Percentiles rank a stretch among this genome's conserved stretches.
phyloP scores from a whole-genome alignment of 1,140 invertebrate species.

The Caenorhabditis brenneri region DNA sequence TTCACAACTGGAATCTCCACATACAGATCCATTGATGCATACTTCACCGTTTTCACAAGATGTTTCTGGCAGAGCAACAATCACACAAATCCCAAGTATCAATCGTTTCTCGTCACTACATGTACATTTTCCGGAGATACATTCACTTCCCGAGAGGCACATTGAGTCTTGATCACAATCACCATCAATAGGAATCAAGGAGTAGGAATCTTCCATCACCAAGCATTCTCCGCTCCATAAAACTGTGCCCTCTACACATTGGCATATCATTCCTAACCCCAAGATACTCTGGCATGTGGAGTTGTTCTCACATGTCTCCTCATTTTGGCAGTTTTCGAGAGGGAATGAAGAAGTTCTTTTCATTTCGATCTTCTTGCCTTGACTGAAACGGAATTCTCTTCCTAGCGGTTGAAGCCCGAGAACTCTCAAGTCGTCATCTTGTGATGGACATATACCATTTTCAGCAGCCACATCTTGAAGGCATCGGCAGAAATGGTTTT shows the following conservation, averaged over 20 bases:
- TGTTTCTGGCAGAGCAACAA: constrained; percentile 50
- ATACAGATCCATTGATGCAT: constrained; percentile 49
- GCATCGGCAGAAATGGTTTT: constrained; percentile 62
- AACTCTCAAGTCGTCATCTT: constrained; percentile 13
- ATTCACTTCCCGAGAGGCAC: constrained; percentile 60
- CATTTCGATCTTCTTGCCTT: constrained; percentile 50
- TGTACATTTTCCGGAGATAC: constrained; percentile 49
- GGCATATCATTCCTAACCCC: constrained; percentile 56
- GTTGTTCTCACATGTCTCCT: constrained; percentile 53
- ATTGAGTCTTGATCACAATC: constrained; percentile 57
- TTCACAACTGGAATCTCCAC: constrained; percentile 47
- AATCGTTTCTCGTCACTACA: constrained; percentile 42
- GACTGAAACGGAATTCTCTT: constrained; percentile 45
- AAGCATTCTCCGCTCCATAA: constrained; percentile 58
- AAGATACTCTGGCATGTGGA: constrained; percentile 52
- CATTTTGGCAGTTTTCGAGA: constrained; percentile 55
- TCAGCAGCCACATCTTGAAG: constrained; percentile 59
- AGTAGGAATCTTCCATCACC: neutral
- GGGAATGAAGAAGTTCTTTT: constrained; percentile 53
- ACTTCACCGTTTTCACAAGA: constrained; percentile 50
- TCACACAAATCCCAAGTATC: constrained; percentile 50
- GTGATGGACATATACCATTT: constrained; percentile 56
- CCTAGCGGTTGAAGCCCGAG: constrained; percentile 46
- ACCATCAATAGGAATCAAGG: constrained; percentile 55
- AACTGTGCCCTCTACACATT: constrained; percentile 56